Base-by-base conservation (phyloP, 2,888 invertebrate genomes). In the Brenthis daphne region DNA sequence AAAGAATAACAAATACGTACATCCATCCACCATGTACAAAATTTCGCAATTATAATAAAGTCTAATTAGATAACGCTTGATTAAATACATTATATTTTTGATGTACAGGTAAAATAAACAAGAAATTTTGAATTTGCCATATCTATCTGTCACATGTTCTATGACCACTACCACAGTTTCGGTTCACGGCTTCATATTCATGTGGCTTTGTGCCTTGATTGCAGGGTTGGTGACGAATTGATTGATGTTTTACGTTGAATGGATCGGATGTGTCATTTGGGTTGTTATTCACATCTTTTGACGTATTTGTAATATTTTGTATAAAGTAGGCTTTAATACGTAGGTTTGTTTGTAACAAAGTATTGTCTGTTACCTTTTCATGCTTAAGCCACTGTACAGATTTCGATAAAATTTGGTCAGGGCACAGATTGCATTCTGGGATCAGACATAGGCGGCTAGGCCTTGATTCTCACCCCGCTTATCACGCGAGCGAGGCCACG, bases 211-310 rank as follows among this genome's bases (percentile, higher is more conserved):
- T 79, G 73, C 73, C 68, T 76, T 83, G 85, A 86, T 85, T 83
- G 83, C 78, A 79, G 85, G 82, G 84, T 77, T 82, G 78, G 85
- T 79, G 86, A 79, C 77, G 82, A 85, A 85, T 85, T 88, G 88
- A 88, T 86, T 84, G 85, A 86, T 85, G 83, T 74, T 73, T 69
- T 61, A 67, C 60, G 58, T 37, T 51, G 16, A 50, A 54, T 60
- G 60, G 47, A 60, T 66, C 47, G 66, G 66, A 60, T 50, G 61
- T 56, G 57, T 14, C n/a, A 50, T 67, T 57, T 53, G 43, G 29
- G 24, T 58, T 51, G 53, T 65, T 53, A 24, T 58, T n/a, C n/a
- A 12, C 37, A 24, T 57, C 37, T 51, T 51, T 55, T 24, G n/a
- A 13, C 20, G 8, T n/a, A 14, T 65, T 51, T 57, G 8, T 29